These are phyloP conservation scores for Galerucella pusilla DNA, from an alignment of 2,888 invertebrate species.

Conservation along the genomic window DNA sequence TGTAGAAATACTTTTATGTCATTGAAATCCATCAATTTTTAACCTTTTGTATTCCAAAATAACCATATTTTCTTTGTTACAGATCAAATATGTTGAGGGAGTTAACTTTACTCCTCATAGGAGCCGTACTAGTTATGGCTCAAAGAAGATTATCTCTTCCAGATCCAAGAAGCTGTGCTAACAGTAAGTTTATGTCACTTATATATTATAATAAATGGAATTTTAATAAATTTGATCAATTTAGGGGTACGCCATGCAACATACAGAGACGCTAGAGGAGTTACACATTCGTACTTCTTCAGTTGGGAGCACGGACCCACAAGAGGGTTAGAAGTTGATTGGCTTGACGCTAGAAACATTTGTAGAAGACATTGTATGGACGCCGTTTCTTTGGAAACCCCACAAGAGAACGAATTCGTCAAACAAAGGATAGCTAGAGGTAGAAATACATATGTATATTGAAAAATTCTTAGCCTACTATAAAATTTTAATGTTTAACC, in stretches of 20 bases:
- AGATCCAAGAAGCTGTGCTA: constrained; percentile 89
- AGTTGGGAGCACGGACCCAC: constrained; percentile 91
- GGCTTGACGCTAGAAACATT: constrained; percentile 91
- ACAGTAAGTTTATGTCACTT: constrained; percentile 73
- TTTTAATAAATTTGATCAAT: background rate
- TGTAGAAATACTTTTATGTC: too few relatives aligned
- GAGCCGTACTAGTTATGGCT: constrained; percentile 75
- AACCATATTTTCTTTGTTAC: background rate
- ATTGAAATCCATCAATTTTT: too few relatives aligned
- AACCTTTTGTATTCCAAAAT: too few relatives aligned
- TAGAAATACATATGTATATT: constrained; percentile 14
- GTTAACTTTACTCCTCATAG: constrained; percentile 74
- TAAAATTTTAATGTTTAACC: too few relatives aligned
- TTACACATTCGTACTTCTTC: constrained; percentile 93
- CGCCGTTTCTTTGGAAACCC: constrained; percentile 89
- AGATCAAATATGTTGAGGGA: constrained; percentile 60
- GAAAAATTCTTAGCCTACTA: too few relatives aligned
- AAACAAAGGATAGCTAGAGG: constrained; percentile 86
- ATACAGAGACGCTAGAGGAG: constrained; percentile 88
- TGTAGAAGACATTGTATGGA: constrained; percentile 95
- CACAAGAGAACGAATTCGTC: constrained; percentile 90
- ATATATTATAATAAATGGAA: background rate
- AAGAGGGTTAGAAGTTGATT: constrained; percentile 82
- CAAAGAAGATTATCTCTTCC: constrained; percentile 88
- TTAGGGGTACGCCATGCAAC: constrained; percentile 88